Conservation (phyloP, 2,888 invertebrate species). For the Cephus runcator region DNA sequence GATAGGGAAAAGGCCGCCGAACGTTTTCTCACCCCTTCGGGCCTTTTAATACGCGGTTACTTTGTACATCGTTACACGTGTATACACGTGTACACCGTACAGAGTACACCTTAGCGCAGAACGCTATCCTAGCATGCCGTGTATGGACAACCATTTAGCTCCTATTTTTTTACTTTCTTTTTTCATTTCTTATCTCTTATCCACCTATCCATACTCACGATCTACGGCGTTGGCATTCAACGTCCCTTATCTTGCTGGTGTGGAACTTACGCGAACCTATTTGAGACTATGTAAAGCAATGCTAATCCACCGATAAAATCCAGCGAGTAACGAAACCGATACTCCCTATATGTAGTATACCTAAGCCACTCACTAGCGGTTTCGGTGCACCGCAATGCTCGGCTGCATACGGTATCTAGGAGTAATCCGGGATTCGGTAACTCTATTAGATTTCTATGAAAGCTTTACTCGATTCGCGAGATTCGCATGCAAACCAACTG, state of each 20-base stretch:
- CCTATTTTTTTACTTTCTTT: neutral
- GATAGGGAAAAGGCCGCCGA: slow-evolving; percentile 19
- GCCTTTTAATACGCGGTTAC: slow-evolving; percentile 14
- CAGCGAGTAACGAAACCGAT: slow-evolving; percentile 45
- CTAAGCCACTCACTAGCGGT: slow-evolving; percentile 13
- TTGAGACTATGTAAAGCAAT: slow-evolving; percentile 62
- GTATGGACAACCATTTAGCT: neutral
- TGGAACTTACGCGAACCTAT: slow-evolving; percentile 53
- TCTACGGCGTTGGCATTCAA: neutral
- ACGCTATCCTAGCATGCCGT: neutral
- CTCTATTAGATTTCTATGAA: slow-evolving; percentile 44
- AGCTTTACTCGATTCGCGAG: neutral
- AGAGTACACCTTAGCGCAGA: neutral
- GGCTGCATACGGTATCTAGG: slow-evolving; percentile 48
- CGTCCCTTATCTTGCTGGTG: neutral
- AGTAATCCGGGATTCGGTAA: slow-evolving; percentile 52
- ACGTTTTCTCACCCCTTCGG: slow-evolving; percentile 16
- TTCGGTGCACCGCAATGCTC: slow-evolving; percentile 46
- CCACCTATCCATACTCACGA: neutral
- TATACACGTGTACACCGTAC: neutral
- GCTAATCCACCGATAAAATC: slow-evolving; percentile 63
- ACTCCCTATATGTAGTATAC: neutral
- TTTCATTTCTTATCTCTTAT: neutral
- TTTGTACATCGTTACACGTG: neutral
- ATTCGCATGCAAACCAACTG: neutral